A percentile compares a stretch with the other conserved stretches of the same genome.
Evolutionary conservation across 2,797 vertebrate species (phyloP).

Genomic region (Pyrocephalus nanus): DNA sequence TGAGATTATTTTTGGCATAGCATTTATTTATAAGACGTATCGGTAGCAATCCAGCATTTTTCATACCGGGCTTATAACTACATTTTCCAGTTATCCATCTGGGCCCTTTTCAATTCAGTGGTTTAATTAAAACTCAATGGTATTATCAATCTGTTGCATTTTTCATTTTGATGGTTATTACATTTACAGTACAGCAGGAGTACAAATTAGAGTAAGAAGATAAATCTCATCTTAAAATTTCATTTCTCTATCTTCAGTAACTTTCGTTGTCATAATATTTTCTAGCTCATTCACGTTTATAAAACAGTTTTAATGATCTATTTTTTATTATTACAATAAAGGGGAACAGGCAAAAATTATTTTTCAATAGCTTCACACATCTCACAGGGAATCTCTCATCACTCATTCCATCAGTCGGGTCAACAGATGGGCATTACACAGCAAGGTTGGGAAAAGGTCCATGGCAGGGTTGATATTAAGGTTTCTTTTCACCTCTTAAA

Average conservation of each 20-base stretch:
- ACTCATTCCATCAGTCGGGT: slow-evolving; percentile 14
- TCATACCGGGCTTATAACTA: slow-evolving; percentile 77
- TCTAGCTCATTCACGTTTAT: slow-evolving; percentile 72
- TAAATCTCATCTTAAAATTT: slow-evolving; percentile 78
- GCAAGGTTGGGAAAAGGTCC: slow-evolving; percentile 32
- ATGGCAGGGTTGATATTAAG: not conserved
- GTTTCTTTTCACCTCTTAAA: slow-evolving; percentile 23
- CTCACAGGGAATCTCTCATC: slow-evolving; percentile 28
- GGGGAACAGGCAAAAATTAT: slow-evolving; percentile 19
- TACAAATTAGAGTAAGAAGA: slow-evolving; percentile 80
- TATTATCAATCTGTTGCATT: slow-evolving; percentile 85
- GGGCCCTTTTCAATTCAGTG: slow-evolving; percentile 81
- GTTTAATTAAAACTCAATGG: slow-evolving; percentile 85
- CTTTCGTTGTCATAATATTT: slow-evolving; percentile 72
- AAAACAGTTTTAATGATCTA: slow-evolving; percentile 70
- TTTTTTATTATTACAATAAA: slow-evolving; percentile 69
- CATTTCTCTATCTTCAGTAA: slow-evolving; percentile 76
- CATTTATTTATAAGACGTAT: slow-evolving; percentile 75
- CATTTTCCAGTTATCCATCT: slow-evolving; percentile 81
- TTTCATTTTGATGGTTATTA: slow-evolving; percentile 84
- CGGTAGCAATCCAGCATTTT: slow-evolving; percentile 71
- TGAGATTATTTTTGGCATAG: slow-evolving; percentile 74
- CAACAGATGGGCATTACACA: slow-evolving; percentile 49
- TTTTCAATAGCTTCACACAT: slow-evolving; percentile 35
- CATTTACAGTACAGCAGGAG: slow-evolving; percentile 81